These are phyloP conservation scores for Drosophila anomalipes DNA, from an alignment of 2,888 invertebrate genomes.

Conservation along the genomic window DNA sequence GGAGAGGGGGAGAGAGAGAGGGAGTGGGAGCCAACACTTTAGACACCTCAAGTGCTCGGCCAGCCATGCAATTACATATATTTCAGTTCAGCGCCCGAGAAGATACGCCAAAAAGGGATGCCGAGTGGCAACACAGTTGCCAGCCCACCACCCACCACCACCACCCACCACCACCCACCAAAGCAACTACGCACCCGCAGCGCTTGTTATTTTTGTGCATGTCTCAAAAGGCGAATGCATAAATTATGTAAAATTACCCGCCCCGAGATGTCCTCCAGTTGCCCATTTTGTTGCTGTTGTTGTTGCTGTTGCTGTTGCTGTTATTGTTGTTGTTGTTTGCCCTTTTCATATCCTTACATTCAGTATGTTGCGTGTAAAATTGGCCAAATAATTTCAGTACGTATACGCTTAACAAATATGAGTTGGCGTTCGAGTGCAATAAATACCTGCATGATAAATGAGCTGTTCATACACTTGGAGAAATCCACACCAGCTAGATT, in stretches of 20 bases:
- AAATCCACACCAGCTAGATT: neutral
- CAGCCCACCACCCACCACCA: neutral
- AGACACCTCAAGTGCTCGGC: conserved; percentile 72
- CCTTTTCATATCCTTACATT: neutral
- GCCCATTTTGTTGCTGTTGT: conserved; percentile 11
- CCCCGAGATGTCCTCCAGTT: conserved; percentile 24
- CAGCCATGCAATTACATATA: conserved; percentile 67
- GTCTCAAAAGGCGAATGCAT: conserved; percentile 71
- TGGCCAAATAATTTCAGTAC: conserved; percentile 54
- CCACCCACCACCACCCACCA: neutral
- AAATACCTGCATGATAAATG: conserved; percentile 62
- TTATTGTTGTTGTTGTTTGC: neutral
- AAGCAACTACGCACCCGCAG: conserved; percentile 27
- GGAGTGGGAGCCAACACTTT: conserved; percentile 19
- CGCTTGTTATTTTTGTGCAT: conserved; percentile 64
- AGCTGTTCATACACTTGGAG: neutral
- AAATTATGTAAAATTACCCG: conserved; percentile 75
- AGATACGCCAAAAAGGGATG: conserved; percentile 8
- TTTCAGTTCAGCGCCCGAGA: conserved; percentile 28
- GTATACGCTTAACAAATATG: conserved; percentile 13
- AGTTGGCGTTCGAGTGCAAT: conserved; percentile 40
- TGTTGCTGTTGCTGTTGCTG: neutral
- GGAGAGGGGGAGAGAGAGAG: neutral
- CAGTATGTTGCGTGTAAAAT: conserved; percentile 52
- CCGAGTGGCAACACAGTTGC: conserved; percentile 24